These are phyloP conservation scores for Nephrotoma appendiculata DNA, from an alignment of 2,888 invertebrate species.

Conservation along the genomic window DNA sequence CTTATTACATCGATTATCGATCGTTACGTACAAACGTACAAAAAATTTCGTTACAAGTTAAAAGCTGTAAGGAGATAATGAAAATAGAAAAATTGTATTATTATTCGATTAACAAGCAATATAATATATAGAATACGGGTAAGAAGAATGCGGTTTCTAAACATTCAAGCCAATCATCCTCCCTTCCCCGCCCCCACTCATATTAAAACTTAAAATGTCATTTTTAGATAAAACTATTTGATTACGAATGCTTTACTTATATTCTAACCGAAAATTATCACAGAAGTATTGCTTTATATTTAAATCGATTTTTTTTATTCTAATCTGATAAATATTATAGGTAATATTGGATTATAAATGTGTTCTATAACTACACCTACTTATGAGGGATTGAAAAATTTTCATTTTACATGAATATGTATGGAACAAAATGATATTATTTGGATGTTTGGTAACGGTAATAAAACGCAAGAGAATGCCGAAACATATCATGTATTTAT, in stretches of 20 bases:
- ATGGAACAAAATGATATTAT: too few species aligned
- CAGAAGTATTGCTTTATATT: neutral
- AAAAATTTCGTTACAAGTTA: neutral
- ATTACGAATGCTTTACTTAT: neutral
- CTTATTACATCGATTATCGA: neutral
- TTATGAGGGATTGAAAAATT: too few species aligned
- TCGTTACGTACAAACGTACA: neutral
- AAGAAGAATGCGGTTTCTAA: neutral
- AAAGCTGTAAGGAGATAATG: neutral
- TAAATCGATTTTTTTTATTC: neutral
- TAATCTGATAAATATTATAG: neutral
- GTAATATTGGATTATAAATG: neutral
- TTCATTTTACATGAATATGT: too few species aligned
- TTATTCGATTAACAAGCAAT: neutral
- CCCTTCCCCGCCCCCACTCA: neutral
- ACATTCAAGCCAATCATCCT: too few species aligned
- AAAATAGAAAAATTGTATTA: neutral
- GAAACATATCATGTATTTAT: too few species aligned
- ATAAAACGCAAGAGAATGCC: too few species aligned
- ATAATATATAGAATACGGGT: neutral
- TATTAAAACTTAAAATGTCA: neutral
- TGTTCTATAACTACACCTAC: neutral
- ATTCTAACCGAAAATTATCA: neutral
- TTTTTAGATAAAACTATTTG: neutral
- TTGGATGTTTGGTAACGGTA: too few species aligned